Conservation (phyloP, 2,888 invertebrate genomes). For the Eupeodes latifasciatus region DNA sequence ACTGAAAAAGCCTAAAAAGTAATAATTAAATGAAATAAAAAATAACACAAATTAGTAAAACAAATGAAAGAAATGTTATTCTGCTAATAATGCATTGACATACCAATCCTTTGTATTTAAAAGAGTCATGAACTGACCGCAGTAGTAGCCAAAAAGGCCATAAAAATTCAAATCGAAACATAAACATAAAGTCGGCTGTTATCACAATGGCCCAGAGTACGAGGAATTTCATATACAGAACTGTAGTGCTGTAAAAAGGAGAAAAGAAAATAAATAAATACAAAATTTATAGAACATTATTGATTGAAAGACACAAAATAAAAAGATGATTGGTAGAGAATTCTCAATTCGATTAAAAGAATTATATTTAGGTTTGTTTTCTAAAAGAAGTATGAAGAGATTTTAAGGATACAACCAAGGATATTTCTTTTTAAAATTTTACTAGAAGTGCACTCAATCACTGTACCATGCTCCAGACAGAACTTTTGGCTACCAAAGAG, state of each 20-base stretch:
- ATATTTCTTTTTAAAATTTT: too few relatives aligned
- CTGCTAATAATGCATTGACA: slow-evolving; percentile 81
- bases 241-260: slow-evolving; percentile 89
- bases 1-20: slow-evolving; percentile 94
- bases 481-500: too few relatives aligned
- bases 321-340: too few relatives aligned
- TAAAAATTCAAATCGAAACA: slow-evolving; percentile 99
- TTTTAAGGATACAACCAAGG: too few relatives aligned
- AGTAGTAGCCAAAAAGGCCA: slow-evolving; percentile 99
- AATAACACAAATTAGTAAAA: background rate
- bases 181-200: slow-evolving; percentile 97
- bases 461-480: too few relatives aligned
- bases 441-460: too few relatives aligned
- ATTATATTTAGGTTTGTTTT: too few relatives aligned
- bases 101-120: slow-evolving; percentile 98
- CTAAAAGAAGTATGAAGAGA: too few relatives aligned
- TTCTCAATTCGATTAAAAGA: too few relatives aligned
- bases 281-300: too few relatives aligned
- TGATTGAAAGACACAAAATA: too few relatives aligned
- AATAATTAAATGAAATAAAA: slow-evolving; percentile 79
- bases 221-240: slow-evolving; percentile 97
- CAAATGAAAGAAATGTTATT: background rate
- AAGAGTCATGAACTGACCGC: slow-evolving; percentile 97
- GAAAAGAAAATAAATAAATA: slow-evolving; percentile 29
- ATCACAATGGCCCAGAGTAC: slow-evolving; percentile 97